These are phyloP conservation scores for Argopecten irradians DNA, from an alignment of 1,140 invertebrate species.

Conservation along the genomic window DNA sequence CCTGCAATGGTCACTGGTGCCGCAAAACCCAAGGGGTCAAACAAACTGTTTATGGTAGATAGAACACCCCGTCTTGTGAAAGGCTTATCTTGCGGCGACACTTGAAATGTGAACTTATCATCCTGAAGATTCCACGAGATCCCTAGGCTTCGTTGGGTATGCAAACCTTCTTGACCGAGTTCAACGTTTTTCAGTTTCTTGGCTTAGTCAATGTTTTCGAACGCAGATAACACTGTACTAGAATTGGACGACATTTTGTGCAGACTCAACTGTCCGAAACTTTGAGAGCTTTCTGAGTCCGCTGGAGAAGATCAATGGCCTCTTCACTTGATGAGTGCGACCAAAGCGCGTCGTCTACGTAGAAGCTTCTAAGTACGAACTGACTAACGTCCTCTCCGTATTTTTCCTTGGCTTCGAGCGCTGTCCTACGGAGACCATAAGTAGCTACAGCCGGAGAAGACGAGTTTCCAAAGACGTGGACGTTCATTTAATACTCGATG, in stretches of 20 bases:
- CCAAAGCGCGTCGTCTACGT: conserved; percentile 31
- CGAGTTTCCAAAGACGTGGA: conserved; percentile 52
- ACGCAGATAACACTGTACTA: too few species aligned
- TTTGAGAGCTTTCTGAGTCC: too few species aligned
- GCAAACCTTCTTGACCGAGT: not conserved
- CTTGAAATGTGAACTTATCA: too few species aligned
- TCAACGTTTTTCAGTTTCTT: too few species aligned
- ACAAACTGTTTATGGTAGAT: conserved; percentile 34
- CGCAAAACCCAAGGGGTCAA: conserved; percentile 45
- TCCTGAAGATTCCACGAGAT: not conserved
- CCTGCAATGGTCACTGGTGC: conserved; percentile 40
- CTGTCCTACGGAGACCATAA: too few species aligned
- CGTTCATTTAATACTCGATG: too few species aligned
- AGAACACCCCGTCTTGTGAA: conserved; percentile 37
- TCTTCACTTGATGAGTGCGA: conserved; percentile 32
- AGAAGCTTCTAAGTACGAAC: conserved; percentile 36
- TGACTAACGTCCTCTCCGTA: conserved; percentile 39
- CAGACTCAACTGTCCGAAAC: too few species aligned
- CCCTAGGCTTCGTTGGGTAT: not conserved
- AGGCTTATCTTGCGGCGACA: too few species aligned
- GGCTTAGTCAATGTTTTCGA: too few species aligned
- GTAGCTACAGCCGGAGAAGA: conserved; percentile 48
- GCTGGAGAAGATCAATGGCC: too few species aligned
- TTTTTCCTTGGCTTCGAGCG: too few species aligned
- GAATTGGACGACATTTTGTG: too few species aligned